Percentiles rank a stretch among this genome's conserved stretches.
Conservation (phyloP, 2,888 invertebrate species). For the Oxystoma pomonae region DNA sequence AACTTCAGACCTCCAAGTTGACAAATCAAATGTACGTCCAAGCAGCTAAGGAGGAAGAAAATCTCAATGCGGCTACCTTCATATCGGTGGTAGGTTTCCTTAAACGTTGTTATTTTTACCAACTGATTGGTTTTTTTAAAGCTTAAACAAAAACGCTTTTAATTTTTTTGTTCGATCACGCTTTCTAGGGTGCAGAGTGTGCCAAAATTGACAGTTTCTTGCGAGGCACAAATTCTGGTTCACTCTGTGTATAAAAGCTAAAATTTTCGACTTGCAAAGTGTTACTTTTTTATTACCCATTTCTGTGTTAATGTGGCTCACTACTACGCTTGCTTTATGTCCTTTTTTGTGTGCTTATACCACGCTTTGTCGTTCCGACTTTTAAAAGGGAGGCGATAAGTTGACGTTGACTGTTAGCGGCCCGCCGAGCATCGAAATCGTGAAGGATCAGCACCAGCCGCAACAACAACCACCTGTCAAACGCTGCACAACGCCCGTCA, state of each 20-base stretch:
- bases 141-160: too few species aligned
- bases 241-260: too few species aligned
- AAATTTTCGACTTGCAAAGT: too few species aligned
- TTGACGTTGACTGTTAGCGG: conserved; percentile 63
- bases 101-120: too few species aligned
- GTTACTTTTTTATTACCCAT: too few species aligned
- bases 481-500: conserved; percentile 53
- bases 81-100: conserved; percentile 69
- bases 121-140: too few species aligned
- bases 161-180: too few species aligned
- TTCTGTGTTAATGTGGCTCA: too few species aligned
- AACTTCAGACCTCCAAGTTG: conserved; percentile 48
- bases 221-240: too few species aligned
- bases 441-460: conserved; percentile 35
- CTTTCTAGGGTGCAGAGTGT: too few species aligned
- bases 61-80: conserved; percentile 62
- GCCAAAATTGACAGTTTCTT: too few species aligned
- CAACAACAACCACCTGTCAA: conserved; percentile 37
- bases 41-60: conserved; percentile 44
- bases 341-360: background rate
- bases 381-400: conserved; percentile 63
- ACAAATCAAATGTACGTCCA: conserved; percentile 58
- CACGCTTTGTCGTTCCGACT: background rate
- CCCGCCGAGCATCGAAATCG: conserved; percentile 37
- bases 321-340: too few species aligned